phyloP scores from a whole-genome alignment of 2,113 vertebrate species.

The Sula dactylatra region DNA sequence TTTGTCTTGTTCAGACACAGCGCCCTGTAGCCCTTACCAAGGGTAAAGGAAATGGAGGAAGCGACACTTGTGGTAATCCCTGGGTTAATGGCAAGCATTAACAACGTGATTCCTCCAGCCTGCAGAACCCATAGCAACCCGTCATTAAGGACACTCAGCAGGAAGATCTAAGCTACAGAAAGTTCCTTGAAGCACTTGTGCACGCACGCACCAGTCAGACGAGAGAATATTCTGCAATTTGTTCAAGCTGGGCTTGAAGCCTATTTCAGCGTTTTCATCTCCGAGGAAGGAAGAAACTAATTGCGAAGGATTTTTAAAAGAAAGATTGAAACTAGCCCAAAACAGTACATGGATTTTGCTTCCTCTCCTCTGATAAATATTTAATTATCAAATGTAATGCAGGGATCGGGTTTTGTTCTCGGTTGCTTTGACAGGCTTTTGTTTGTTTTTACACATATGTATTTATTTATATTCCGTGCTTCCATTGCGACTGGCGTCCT shows the following conservation, averaged over 20 bases:
- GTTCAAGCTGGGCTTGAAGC: neutral
- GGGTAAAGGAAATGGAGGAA: fast-evolving
- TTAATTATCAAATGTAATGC: constrained; percentile 62
- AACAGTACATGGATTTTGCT: constrained; percentile 65
- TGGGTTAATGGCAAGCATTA: neutral
- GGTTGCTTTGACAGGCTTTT: constrained; percentile 16
- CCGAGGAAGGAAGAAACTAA: neutral
- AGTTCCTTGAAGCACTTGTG: neutral
- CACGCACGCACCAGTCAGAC: neutral
- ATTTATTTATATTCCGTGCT: neutral
- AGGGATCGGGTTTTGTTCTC: neutral
- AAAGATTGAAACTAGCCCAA: constrained; percentile 47
- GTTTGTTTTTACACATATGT: neutral
- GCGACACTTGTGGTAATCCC: fast-evolving
- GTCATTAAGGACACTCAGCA: neutral
- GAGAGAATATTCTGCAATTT: neutral
- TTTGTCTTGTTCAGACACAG: neutral
- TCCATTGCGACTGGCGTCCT: constrained; percentile 27
- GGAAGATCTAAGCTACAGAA: neutral
- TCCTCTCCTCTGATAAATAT: constrained; percentile 72
- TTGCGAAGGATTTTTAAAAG: constrained; percentile 22
- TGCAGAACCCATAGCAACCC: neutral
- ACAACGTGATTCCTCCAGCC: neutral
- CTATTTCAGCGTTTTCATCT: neutral
- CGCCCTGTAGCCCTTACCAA: neutral